These are phyloP conservation scores for Glossosoma conforme DNA, from an alignment of 1,140 invertebrate genomes.

Conservation along the genomic window DNA sequence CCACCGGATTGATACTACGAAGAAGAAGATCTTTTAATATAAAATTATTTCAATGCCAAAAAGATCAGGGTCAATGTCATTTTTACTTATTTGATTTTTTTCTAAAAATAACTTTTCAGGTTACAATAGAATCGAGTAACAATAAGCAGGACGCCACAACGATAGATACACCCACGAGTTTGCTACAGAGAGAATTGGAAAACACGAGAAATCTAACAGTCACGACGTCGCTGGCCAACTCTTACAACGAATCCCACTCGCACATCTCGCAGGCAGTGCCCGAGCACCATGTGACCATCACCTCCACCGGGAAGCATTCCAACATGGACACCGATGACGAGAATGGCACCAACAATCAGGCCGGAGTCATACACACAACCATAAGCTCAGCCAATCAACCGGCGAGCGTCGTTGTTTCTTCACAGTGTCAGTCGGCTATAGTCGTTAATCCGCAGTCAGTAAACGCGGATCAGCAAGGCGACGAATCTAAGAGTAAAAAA, in stretches of 20 bases:
- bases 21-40: too few relatives aligned
- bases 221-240: constrained; percentile 13
- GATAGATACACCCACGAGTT: constrained; percentile 20
- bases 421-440: constrained; percentile 24
- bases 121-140: constrained; percentile 20
- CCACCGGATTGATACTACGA: too few relatives aligned
- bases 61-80: too few relatives aligned
- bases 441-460: constrained; percentile 21
- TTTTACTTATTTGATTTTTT: not conserved
- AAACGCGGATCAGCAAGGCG: constrained; percentile 7
- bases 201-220: constrained; percentile 29
- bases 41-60: too few relatives aligned
- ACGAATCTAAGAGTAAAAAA: constrained; percentile 15
- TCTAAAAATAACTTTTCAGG: constrained; percentile 15
- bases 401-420: constrained; percentile 16
- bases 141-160: constrained; percentile 15
- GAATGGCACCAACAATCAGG: constrained; percentile 10
- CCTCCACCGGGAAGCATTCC: constrained; percentile 13
- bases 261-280: constrained; percentile 5
- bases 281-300: constrained; percentile 24
- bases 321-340: constrained; percentile 5
- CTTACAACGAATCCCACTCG: constrained; percentile 12
- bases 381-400: constrained; percentile 4
- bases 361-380: constrained; percentile 19
- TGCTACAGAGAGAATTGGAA: constrained; percentile 25